These are phyloP conservation scores for Taphrorychus bicolor DNA, from an alignment of 2,888 invertebrate genomes.

Conservation along the genomic window DNA sequence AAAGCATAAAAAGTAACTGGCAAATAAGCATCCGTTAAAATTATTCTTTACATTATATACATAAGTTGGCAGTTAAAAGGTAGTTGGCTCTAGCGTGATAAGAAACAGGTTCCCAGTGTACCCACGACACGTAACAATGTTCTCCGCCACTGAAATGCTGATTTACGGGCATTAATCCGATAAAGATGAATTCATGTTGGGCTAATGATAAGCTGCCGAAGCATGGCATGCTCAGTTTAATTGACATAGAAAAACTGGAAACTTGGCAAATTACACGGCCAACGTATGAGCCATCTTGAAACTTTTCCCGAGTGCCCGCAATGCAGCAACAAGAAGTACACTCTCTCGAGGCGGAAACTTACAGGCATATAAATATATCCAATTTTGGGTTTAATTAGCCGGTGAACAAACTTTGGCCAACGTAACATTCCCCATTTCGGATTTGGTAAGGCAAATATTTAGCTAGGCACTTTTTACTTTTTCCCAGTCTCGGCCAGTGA, in stretches of 20 bases:
- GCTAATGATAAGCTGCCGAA: background rate
- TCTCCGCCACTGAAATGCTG: background rate
- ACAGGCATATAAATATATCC: conserved; percentile 3
- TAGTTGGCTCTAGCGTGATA: conserved; percentile 12
- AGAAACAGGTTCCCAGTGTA: conserved; percentile 14
- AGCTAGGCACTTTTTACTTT: conserved; percentile 8
- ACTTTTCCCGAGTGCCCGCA: background rate
- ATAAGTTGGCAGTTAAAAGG: background rate
- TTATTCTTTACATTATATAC: no score
- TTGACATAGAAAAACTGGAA: background rate
- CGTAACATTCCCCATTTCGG: conserved; percentile 3
- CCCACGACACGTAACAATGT: background rate
- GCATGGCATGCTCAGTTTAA: background rate
- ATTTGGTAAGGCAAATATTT: conserved; percentile 15
- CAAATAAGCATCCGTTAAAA: conserved; percentile 8
- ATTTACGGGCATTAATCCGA: background rate
- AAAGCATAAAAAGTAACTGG: background rate
- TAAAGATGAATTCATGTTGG: background rate
- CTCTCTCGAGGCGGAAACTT: background rate
- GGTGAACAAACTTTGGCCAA: conserved; percentile 7
- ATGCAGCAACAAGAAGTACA: background rate
- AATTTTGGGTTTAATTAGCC: background rate
- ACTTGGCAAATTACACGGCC: background rate
- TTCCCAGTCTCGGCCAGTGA: background rate
- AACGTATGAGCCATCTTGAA: background rate